These are phyloP conservation scores for Serrognathus titanus DNA, from an alignment of 2,888 invertebrate species.

Conservation along the genomic window DNA sequence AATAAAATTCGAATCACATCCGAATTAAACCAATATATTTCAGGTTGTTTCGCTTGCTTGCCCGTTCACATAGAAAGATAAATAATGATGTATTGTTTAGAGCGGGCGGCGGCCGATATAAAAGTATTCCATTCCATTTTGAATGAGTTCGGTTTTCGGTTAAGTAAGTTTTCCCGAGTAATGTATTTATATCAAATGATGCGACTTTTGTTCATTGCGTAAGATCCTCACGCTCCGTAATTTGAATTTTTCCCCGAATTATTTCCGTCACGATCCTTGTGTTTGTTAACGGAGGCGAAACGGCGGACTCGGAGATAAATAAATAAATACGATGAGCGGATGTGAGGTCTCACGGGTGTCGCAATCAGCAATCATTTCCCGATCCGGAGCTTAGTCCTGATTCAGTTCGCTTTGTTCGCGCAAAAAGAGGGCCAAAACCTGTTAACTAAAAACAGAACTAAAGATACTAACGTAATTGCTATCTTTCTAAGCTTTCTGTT, in stretches of 20 bases:
- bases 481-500: slow-evolving; percentile 7
- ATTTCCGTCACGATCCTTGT: slow-evolving; percentile 11
- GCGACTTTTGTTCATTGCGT: slow-evolving; percentile 11
- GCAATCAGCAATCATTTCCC: slow-evolving; percentile 41
- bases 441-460: slow-evolving; percentile 10
- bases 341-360: slow-evolving; percentile 36
- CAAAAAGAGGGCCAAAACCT: slow-evolving; percentile 20
- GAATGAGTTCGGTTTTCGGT: background rate
- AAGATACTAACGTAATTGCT: slow-evolving; percentile 21
- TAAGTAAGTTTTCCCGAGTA: background rate
- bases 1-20: slow-evolving; percentile 38
- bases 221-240: slow-evolving; percentile 10
- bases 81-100: slow-evolving; percentile 40
- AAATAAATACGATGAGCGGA: slow-evolving; percentile 2
- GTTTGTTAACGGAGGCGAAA: slow-evolving; percentile 1
- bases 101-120: slow-evolving; percentile 7
- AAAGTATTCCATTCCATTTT: background rate
- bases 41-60: slow-evolving; percentile 33
- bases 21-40: slow-evolving; percentile 36
- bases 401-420: slow-evolving; percentile 17
- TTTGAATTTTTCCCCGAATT: slow-evolving; percentile 10
- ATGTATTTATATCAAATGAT: background rate
- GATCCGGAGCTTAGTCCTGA: slow-evolving; percentile 23
- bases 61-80: slow-evolving; percentile 37
- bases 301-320: slow-evolving; percentile 1